Conservation (phyloP, 35 echinoderm and acorn worm genomes). For the Nesometra sesokonis region DNA sequence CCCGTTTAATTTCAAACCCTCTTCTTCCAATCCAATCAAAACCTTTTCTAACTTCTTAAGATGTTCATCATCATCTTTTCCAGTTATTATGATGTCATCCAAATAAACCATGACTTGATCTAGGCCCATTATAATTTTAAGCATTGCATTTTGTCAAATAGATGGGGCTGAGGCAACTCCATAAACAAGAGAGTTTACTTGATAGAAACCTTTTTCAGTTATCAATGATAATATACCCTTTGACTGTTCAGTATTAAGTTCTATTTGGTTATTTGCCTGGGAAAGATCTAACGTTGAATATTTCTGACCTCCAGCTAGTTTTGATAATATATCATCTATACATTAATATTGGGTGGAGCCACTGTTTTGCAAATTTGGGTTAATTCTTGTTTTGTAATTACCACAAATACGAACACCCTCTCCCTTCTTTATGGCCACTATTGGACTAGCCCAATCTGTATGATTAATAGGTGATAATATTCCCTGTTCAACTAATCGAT, state of each 20-base stretch:
- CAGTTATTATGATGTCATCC: conserved; percentile 37
- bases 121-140: conserved; percentile 7
- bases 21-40: background rate
- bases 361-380: conserved; percentile 17
- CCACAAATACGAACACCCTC: conserved; percentile 13
- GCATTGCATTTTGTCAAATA: conserved; percentile 32
- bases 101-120: conserved; percentile 25
- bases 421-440: conserved; percentile 19
- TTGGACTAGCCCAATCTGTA: conserved; percentile 6
- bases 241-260: conserved; percentile 30
- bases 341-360: conserved; percentile 26
- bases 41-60: background rate
- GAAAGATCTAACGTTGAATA: conserved; percentile 28
- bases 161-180: conserved; percentile 18
- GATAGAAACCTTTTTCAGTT: conserved; percentile 34
- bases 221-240: conserved; percentile 25
- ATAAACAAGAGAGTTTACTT: conserved; percentile 7
- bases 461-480: conserved; percentile 13
- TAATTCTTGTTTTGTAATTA: conserved; percentile 17
- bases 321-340: conserved; percentile 29
- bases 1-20: background rate
- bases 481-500: conserved; percentile 2
- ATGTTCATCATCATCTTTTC: conserved; percentile 7
- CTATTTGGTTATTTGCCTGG: conserved; percentile 37
- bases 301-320: background rate